A percentile compares a stretch with the other conserved stretches of the same genome.
These are phyloP conservation scores for Hoplias malabaricus DNA, from an alignment of 2,113 vertebrate genomes.

Conservation along the genomic window DNA sequence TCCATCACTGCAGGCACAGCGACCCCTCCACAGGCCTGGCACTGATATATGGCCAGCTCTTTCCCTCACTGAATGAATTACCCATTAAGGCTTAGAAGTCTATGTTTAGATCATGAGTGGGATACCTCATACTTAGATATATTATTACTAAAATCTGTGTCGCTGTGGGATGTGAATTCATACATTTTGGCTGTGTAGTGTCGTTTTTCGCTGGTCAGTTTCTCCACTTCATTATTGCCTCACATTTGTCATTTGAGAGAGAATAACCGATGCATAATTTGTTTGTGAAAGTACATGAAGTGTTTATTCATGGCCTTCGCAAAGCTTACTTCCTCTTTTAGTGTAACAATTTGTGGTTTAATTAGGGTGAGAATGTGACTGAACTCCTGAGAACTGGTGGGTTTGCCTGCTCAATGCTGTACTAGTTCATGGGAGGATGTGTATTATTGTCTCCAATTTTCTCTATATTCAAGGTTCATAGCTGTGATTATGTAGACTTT, in stretches of 20 bases:
- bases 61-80: constrained; percentile 35
- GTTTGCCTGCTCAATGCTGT: not conserved
- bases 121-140: constrained; percentile 35
- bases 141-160: constrained; percentile 34
- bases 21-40: constrained; percentile 31
- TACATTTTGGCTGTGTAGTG: constrained; percentile 4
- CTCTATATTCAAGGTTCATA: no score
- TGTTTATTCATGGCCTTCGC: constrained; percentile 75
- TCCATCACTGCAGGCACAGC: constrained; percentile 17
- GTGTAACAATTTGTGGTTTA: constrained; percentile 77
- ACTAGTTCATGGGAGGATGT: not conserved
- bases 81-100: constrained; percentile 34
- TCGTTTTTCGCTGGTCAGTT: constrained; percentile 16
- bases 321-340: constrained; percentile 71
- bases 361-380: constrained; percentile 75
- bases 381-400: constrained; percentile 50
- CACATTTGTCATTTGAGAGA: not conserved
- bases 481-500: no score
- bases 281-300: constrained; percentile 66
- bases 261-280: not conserved
- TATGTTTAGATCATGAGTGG: constrained; percentile 31
- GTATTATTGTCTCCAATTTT: constrained; percentile 54
- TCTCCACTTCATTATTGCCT: not conserved
- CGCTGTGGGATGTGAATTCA: constrained; percentile 24
- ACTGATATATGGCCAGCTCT: constrained; percentile 29